Evolutionary conservation across 2,113 vertebrate species (phyloP).

Genomic region (Chlorodrepanis virens): DNA sequence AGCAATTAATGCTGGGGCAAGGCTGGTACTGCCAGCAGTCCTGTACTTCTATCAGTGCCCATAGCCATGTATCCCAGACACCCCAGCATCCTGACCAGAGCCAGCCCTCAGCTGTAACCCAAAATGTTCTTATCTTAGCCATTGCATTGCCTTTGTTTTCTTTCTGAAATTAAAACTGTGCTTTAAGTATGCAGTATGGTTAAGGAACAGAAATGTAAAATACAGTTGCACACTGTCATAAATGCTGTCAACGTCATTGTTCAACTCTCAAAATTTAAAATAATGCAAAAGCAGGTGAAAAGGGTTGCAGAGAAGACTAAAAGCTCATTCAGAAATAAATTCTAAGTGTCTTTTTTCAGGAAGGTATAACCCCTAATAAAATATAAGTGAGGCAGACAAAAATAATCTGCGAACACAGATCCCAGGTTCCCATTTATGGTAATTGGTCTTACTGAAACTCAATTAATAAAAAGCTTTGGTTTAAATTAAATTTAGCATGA

Average conservation of each 20-base stretch:
- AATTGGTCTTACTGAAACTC: conserved; percentile 14
- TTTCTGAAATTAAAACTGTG: background rate
- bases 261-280: background rate
- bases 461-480: conserved; percentile 47
- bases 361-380: background rate
- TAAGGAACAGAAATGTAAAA: background rate
- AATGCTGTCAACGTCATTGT: background rate
- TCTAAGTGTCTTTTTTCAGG: background rate
- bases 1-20: background rate
- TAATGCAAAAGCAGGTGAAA: background rate
- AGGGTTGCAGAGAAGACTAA: background rate
- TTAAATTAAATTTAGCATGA: conserved; percentile 63
- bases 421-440: conserved; percentile 12
- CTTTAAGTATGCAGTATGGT: fast-evolving
- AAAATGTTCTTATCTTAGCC: background rate
- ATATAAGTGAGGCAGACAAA: background rate
- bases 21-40: background rate
- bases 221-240: background rate
- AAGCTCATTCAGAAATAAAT: background rate
- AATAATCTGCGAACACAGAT: background rate
- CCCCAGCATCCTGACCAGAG: background rate
- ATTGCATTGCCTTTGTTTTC: background rate
- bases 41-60: fast-evolving
- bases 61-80: fast-evolving
- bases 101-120: background rate